These are phyloP conservation scores for Hirundichthys speculiger DNA, from an alignment of 2,113 vertebrate genomes.

Conservation along the genomic window DNA sequence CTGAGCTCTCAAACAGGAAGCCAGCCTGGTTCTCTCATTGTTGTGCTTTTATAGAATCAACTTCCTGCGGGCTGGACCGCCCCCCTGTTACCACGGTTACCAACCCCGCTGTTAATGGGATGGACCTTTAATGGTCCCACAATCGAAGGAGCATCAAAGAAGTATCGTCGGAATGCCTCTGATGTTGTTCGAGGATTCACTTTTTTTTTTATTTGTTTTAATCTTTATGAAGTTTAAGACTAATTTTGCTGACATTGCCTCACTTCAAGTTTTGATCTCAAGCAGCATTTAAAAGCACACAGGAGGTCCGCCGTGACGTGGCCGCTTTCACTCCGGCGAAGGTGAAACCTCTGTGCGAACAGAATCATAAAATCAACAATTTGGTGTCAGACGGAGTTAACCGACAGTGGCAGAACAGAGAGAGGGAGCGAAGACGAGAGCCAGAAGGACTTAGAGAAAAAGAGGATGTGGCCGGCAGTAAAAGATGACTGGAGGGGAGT, in stretches of 20 bases:
- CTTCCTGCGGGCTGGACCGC: constrained; percentile 68
- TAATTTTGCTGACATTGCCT: too few species aligned
- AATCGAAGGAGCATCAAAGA: neutral
- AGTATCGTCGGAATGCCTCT: too few species aligned
- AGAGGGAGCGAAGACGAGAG: constrained; percentile 45
- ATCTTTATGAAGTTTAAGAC: too few species aligned
- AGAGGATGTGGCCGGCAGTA: constrained; percentile 76
- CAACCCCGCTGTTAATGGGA: constrained; percentile 59
- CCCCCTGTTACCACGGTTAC: constrained; percentile 62
- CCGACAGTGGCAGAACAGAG: constrained; percentile 11
- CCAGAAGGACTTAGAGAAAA: constrained; percentile 69
- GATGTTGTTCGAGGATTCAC: too few species aligned
- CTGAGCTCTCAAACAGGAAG: constrained; percentile 78
- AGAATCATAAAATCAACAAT: constrained; percentile 46
- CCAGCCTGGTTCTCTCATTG: constrained; percentile 73
- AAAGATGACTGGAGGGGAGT: constrained; percentile 78
- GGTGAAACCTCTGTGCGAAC: constrained; percentile 6
- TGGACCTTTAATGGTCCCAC: constrained; percentile 37
- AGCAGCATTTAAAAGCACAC: too few species aligned
- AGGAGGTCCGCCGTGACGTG: too few species aligned
- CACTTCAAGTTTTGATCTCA: too few species aligned
- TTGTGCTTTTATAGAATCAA: constrained; percentile 79
- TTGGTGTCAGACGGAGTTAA: constrained; percentile 15
- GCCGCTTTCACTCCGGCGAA: neutral
- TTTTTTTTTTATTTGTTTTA: too few species aligned